Conservation (phyloP, 53 echinoderm and acorn worm species). For the Stichopus horrens region DNA sequence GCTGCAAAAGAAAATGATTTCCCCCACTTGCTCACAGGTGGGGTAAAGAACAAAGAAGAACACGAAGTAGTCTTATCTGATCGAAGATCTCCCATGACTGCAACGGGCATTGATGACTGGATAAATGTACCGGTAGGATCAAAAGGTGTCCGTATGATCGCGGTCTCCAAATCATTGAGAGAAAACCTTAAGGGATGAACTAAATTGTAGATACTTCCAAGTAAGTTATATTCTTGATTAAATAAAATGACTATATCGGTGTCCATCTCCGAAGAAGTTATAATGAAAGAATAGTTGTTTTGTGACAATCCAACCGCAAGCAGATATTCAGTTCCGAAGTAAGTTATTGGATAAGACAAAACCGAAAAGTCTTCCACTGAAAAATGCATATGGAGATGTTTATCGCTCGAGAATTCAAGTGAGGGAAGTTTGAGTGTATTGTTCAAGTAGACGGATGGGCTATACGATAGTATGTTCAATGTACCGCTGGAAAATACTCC, state of each 20-base stretch:
- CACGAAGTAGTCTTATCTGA: not conserved
- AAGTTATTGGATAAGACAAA: constrained; percentile 17
- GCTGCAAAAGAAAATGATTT: not conserved
- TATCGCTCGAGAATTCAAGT: constrained; percentile 10
- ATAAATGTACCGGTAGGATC: constrained; percentile 17
- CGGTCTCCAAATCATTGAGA: constrained; percentile 4
- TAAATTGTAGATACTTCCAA: not conserved
- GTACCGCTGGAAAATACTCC: not conserved
- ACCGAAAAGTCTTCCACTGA: not conserved
- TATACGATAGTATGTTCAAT: not conserved
- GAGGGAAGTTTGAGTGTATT: not conserved
- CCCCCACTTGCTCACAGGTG: constrained; percentile 20
- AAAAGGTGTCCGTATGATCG: not conserved
- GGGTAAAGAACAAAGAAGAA: not conserved
- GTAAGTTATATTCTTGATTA: not conserved
- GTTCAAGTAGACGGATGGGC: not conserved
- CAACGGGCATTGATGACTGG: not conserved
- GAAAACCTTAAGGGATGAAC: not conserved
- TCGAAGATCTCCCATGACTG: not conserved
- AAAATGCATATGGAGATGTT: not conserved
- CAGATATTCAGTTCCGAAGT: constrained; percentile 2
- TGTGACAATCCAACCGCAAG: not conserved
- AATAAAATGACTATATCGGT: not conserved
- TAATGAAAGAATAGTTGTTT: not conserved
- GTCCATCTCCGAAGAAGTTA: not conserved